phyloP scores from a whole-genome alignment of 2,113 vertebrate genomes.

The Phylloscopus trochiloides region DNA sequence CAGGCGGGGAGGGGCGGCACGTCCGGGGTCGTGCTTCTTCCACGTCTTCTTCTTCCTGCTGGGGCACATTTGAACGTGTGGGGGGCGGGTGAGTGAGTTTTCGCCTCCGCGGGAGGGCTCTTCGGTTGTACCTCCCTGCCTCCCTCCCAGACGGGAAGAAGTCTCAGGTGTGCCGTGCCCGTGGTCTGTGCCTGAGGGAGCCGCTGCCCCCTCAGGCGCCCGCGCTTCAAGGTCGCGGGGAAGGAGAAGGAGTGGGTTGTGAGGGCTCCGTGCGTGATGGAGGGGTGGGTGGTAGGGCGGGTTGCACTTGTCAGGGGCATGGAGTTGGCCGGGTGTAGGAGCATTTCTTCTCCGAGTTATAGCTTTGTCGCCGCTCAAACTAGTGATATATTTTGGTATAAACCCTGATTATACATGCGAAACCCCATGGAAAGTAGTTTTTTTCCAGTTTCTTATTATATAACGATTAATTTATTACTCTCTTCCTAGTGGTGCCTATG shows the following conservation, averaged over 20 bases:
- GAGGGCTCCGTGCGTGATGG: fast-evolving
- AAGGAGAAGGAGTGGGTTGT: not conserved
- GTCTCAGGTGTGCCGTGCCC: fast-evolving
- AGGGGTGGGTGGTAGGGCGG: fast-evolving
- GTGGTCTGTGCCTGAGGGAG: fast-evolving
- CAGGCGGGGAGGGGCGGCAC: fast-evolving
- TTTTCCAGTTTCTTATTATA: fast-evolving
- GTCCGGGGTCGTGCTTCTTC: not conserved
- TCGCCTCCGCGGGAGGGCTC: fast-evolving
- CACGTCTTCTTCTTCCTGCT: fast-evolving
- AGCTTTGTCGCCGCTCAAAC: not conserved
- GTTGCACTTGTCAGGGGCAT: fast-evolving
- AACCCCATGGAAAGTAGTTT: fast-evolving
- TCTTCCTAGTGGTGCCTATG: not conserved
- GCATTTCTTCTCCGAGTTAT: fast-evolving
- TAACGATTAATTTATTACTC: fast-evolving
- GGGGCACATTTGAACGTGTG: fast-evolving
- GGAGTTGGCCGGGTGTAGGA: fast-evolving
- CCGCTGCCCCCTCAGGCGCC: not conserved
- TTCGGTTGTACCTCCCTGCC: fast-evolving
- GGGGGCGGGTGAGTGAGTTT: fast-evolving
- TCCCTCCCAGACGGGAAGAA: fast-evolving
- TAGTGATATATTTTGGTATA: fast-evolving
- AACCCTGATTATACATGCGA: fast-evolving
- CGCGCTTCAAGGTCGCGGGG: not conserved